Conservation (phyloP, 2,888 invertebrate genomes). For the Empis stercorea region DNA sequence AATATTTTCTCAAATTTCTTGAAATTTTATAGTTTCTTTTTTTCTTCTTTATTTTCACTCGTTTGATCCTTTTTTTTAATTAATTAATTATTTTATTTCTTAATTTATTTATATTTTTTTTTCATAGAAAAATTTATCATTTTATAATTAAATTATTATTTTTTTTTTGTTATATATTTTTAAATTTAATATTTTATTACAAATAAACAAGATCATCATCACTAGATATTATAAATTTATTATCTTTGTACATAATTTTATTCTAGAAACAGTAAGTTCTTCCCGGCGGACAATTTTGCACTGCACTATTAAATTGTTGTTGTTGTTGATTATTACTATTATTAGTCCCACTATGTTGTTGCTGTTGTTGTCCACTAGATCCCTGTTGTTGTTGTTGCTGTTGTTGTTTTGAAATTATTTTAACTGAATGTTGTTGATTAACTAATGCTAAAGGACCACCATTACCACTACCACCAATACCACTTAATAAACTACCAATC, state of each 20-base stretch:
- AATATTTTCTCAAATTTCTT: too few relatives aligned
- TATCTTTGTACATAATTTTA: slow-evolving; percentile 19
- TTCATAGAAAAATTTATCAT: too few relatives aligned
- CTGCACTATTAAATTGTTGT: slow-evolving; percentile 16
- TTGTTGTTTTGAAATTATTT: slow-evolving; percentile 10
- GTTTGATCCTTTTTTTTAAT: too few relatives aligned
- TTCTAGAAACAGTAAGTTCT: slow-evolving; percentile 34
- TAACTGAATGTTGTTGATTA: slow-evolving; percentile 18
- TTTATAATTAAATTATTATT: too few relatives aligned
- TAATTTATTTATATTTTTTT: too few relatives aligned
- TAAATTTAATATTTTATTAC: slow-evolving; percentile 15
- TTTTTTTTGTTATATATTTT: too few relatives aligned
- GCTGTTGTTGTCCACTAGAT: slow-evolving; percentile 6
- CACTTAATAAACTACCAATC: neutral
- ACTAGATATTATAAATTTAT: slow-evolving; percentile 14
- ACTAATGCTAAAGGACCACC: slow-evolving; percentile 15
- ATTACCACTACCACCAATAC: neutral
- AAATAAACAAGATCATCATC: slow-evolving; percentile 25
- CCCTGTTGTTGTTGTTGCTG: slow-evolving; percentile 10
- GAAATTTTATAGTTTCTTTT: too few relatives aligned
- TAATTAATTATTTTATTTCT: too few relatives aligned
- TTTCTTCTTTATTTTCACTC: too few relatives aligned
- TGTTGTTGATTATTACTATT: slow-evolving; percentile 6
- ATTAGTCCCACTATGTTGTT: slow-evolving; percentile 5
- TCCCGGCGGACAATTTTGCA: slow-evolving; percentile 23